Conservation (phyloP, 2,113 vertebrate species). For the Trematocara macrostoma region DNA sequence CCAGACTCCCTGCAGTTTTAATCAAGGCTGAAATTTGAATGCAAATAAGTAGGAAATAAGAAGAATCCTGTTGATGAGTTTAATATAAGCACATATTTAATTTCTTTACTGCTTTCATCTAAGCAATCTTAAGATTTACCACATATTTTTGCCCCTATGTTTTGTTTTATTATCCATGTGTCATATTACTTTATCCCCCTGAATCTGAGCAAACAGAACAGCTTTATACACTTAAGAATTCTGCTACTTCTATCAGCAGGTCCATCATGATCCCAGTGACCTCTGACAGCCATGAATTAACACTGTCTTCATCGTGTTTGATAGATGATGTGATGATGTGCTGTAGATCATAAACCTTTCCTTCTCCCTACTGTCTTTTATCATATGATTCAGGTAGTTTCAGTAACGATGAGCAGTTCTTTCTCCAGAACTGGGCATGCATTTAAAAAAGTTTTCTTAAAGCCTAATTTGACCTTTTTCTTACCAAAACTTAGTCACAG, state of each 20-base stretch:
- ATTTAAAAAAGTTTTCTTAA: not conserved
- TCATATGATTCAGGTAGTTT: not conserved
- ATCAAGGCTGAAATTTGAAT: not conserved
- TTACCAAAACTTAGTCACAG: rapidly evolving
- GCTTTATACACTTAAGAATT: not conserved
- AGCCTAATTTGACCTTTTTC: not conserved
- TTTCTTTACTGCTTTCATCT: not conserved
- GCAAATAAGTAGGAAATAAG: not conserved
- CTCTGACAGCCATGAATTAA: not conserved
- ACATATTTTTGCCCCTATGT: not conserved
- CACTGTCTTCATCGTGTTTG: not conserved
- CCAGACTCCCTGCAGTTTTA: not conserved
- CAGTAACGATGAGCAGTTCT: not conserved
- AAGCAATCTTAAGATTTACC: not conserved
- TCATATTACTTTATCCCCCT: not conserved
- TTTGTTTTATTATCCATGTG: not conserved
- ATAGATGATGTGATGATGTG: not conserved
- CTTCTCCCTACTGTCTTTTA: not conserved
- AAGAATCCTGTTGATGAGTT: not conserved
- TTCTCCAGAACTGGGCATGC: not conserved
- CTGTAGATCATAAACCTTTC: not conserved
- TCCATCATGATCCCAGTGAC: not conserved
- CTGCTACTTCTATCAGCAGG: not conserved
- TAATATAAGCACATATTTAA: not conserved
- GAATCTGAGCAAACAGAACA: not conserved